Evolutionary conservation across 1,140 invertebrate species (phyloP), one percentile per base, ranked within the genome.

Genomic region (Fopius arisanus): DNA sequence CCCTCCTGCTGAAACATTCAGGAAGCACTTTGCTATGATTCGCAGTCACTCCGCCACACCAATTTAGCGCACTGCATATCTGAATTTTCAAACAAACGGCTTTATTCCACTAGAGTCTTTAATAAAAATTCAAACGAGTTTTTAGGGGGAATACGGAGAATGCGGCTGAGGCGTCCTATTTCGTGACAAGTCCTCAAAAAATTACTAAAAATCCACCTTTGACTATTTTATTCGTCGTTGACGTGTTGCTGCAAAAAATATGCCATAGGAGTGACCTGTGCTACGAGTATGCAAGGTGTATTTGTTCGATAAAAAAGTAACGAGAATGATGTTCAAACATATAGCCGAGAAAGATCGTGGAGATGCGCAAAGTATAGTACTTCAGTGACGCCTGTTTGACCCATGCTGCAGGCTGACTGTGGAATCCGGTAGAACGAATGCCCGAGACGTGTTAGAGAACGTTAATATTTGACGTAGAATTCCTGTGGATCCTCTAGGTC

Each of bases 391-490:
- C 51, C 51, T 62, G 51, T 70, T 70, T 62, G 59, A 70, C 26
- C 21, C 41, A 43, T 28, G n/a, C 41, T 37, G 31, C 33, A 37
- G 23, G 12, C 37, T 43, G 14, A 31, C 54, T 72, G 51, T 72
- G 37, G 41, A 26, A 26, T 23, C 28, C 33, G 33, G 37, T 2
- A 67, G 21, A 68, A 68, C 37, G 66, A 68, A 68, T 68, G 66
- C 65, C 33, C 12, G 54, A 70, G 59, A 74, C 67, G 73, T 70
- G 77, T 79, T 81, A 78, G 78, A 77, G 77, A 51, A 72, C 70
- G 74, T 80, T 78, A 81, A 81, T 81, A 81, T 79, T 81, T 80
- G 74, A 81, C 75, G 59, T 69, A 37, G 51, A 59, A 41, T 67
- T 68, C 67, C 66, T 69, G 48, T 59, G 28, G 67, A 51, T 73